Evolutionary conservation across 2,113 vertebrate genomes (phyloP).

Genomic region (Sebastes fasciatus): DNA sequence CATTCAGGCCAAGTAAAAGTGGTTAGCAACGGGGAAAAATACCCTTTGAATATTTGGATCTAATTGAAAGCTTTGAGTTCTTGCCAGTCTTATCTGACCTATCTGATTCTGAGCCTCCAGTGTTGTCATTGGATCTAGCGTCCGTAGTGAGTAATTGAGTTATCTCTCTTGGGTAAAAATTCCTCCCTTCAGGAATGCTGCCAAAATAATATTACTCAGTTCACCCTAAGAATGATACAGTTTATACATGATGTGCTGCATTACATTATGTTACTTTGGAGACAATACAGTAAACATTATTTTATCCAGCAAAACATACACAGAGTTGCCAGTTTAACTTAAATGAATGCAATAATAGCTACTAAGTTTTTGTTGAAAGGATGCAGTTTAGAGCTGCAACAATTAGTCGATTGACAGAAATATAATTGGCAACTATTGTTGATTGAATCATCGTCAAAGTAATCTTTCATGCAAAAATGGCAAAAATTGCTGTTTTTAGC

Average conservation of each 20-base stretch:
- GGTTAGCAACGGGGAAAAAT: not conserved
- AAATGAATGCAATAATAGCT: too few species aligned
- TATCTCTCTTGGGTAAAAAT: not conserved
- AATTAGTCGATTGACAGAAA: too few species aligned
- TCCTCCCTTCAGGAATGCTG: constrained; percentile 4
- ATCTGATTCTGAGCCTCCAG: not conserved
- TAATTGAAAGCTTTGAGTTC: not conserved
- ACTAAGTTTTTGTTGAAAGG: too few species aligned
- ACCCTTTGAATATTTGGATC: not conserved
- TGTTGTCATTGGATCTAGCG: not conserved
- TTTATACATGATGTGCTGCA: not conserved
- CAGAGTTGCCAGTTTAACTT: not conserved
- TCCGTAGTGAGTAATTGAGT: not conserved
- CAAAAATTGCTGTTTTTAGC: too few species aligned
- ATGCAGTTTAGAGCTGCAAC: too few species aligned
- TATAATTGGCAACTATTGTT: too few species aligned
- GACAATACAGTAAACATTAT: not conserved
- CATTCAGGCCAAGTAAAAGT: not conserved
- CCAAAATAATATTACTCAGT: constrained; percentile 36
- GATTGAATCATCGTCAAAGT: too few species aligned
- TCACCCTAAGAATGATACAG: constrained; percentile 6
- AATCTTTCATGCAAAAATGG: too few species aligned
- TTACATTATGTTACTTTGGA: constrained; percentile 5
- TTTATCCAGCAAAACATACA: not conserved
- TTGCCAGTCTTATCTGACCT: not conserved